Evolutionary conservation across 2,113 vertebrate species (phyloP).

Genomic region (Pongo abelii): DNA sequence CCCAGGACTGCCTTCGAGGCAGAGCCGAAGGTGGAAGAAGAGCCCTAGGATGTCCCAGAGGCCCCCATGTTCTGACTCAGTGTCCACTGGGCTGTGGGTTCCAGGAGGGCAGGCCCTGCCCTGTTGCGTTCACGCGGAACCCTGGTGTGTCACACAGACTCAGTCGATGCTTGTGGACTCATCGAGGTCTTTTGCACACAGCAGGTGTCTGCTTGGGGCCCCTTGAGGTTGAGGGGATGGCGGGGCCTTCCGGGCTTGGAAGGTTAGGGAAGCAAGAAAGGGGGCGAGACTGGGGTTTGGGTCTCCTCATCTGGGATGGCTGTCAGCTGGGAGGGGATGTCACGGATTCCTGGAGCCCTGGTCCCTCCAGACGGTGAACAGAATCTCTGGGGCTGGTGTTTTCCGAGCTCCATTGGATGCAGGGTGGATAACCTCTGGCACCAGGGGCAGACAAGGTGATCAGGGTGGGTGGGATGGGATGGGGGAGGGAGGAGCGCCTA

Average conservation of each 20-base stretch:
- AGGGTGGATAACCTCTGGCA: not conserved
- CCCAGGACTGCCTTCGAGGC: not conserved
- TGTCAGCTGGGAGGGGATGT: not conserved
- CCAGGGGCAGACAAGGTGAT: not conserved
- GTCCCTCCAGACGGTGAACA: not conserved
- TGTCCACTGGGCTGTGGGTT: not conserved
- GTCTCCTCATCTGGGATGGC: not conserved
- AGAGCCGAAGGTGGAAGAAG: not conserved
- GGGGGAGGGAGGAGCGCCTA: not conserved
- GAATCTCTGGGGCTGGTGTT: not conserved
- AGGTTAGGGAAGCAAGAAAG: not conserved
- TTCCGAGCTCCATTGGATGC: not conserved
- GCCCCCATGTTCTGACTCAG: not conserved
- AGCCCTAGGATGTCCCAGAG: not conserved
- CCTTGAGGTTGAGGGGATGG: not conserved
- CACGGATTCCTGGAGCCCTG: not conserved
- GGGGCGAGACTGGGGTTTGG: not conserved
- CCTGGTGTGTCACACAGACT: fast-evolving
- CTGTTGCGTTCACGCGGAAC: fast-evolving
- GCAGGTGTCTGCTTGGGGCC: not conserved
- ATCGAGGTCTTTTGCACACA: not conserved
- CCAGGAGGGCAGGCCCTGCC: not conserved
- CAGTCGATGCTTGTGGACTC: not conserved
- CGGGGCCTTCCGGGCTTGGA: not conserved
- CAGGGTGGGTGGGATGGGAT: not conserved